Conservation (phyloP, 2,888 invertebrate species). For the Sialis lutaria region DNA sequence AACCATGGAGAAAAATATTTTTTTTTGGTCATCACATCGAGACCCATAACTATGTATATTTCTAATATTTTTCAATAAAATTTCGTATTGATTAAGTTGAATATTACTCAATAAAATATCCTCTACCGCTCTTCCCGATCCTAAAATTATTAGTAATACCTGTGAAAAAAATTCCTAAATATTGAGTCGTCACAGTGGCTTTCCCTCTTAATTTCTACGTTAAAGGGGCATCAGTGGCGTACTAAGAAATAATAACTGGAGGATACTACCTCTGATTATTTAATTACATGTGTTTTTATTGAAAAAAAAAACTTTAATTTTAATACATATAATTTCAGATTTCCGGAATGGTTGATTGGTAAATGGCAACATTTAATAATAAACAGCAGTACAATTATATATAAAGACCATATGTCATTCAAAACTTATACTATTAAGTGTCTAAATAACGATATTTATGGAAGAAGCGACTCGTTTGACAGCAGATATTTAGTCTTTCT, state of each 20-base stretch:
- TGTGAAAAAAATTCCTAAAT: no score
- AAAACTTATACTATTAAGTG: slow-evolving; percentile 34
- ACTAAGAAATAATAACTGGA: background rate
- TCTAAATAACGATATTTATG: slow-evolving; percentile 13
- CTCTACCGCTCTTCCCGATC: no score
- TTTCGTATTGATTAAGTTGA: no score
- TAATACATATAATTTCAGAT: slow-evolving; percentile 22
- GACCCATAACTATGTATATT: no score
- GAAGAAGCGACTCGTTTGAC: slow-evolving; percentile 17
- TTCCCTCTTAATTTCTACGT: no score
- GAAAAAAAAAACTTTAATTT: background rate
- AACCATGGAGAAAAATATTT: no score
- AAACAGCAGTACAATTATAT: slow-evolving; percentile 27
- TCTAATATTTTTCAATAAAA: no score
- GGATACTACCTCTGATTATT: background rate
- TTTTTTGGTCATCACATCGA: no score
- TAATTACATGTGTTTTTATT: background rate
- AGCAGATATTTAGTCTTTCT: slow-evolving; percentile 31
- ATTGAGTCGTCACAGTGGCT: no score
- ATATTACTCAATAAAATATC: no score
- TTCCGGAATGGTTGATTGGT: slow-evolving; percentile 44
- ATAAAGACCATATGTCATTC: slow-evolving; percentile 31
- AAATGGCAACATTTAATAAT: slow-evolving; percentile 39
- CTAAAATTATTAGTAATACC: no score
- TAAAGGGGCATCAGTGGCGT: background rate